A percentile compares a stretch with the other conserved stretches of the same genome.
These are phyloP conservation scores for Hipposideros armiger DNA, from an alignment of 2,113 vertebrate species.

Conservation along the genomic window DNA sequence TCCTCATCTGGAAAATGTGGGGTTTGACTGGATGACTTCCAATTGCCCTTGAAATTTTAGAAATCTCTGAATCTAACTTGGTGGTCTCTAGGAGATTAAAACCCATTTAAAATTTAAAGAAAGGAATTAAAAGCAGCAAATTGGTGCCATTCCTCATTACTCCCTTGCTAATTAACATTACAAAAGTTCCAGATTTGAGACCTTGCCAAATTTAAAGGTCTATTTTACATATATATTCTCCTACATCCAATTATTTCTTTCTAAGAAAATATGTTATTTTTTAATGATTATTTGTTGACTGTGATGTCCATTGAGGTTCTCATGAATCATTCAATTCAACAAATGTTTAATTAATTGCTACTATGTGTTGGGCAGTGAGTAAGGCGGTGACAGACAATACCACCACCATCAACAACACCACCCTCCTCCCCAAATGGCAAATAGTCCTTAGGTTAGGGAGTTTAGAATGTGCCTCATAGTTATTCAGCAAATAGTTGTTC, in stretches of 20 bases:
- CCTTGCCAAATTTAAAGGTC: not conserved
- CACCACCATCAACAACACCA: not conserved
- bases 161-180: conserved; percentile 56
- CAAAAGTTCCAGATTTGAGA: conserved; percentile 26
- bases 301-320: conserved; percentile 33
- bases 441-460: not conserved
- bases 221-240: conserved; percentile 27
- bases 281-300: conserved; percentile 55
- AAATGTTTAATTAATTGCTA: conserved; percentile 55
- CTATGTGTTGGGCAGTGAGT: not conserved
- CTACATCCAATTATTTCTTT: conserved; percentile 37
- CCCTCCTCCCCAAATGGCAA: not conserved
- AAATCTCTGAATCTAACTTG: not conserved
- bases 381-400: not conserved
- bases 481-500: conserved; percentile 41
- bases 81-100: conserved; percentile 35
- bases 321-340: not conserved
- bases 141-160: conserved; percentile 14
- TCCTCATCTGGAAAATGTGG: conserved; percentile 13
- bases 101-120: conserved; percentile 21
- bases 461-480: not conserved
- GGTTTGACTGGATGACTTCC: not conserved
- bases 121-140: conserved; percentile 38
- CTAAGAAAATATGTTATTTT: conserved; percentile 29
- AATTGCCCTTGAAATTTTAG: not conserved